Evolutionary conservation across 2,888 invertebrate genomes (phyloP), one percentile per base, ranked within the genome.

Genomic region (Orthosia gracilis): DNA sequence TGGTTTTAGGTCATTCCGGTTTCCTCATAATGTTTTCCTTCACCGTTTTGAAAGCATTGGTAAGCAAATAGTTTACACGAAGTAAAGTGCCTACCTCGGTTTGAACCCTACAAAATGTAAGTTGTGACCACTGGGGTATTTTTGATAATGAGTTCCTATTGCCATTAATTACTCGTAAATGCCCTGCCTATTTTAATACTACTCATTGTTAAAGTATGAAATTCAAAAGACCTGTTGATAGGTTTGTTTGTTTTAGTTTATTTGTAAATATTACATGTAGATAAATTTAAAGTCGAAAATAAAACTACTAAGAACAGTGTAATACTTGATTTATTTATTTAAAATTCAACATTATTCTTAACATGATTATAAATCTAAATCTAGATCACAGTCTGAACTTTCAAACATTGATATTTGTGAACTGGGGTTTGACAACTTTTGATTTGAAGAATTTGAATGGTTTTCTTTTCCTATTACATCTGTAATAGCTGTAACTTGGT

Each of bases 381-480:
- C 96, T 84, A 96, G 93, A 92, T 96, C 96, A 94, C 96, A 96
- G 89, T 97, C 96, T 58, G 94, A 93, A 88, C 91, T 95, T 86
- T 96, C 96, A 92, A 97, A 97, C 80, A 97, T 95, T 57, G 96
- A 96, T 88, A 94, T 91, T 90, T 96, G 96, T 52, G 96, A 96
- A 87, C 88, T 87, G 47, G 87, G 83, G 77, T 75, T 76, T 49
- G 87, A 83, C 18, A 80, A 76, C 67, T 85, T 89, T 69, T 80
- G 71, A 72, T 83, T 87, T 64, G 73, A 82, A 76, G 82, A 84
- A 78, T 76, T 88, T 40, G 82, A 61, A 71, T 80, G 85, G 62
- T 76, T 89, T 80, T 86, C 83, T 78, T 83, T 84, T 49, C 78
- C 88, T 64, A 87, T 88, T 11, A 86, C 69, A 57, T 86, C 79